Evolutionary conservation across 2,888 invertebrate species (phyloP).

Genomic region (Drosophila testacea): DNA sequence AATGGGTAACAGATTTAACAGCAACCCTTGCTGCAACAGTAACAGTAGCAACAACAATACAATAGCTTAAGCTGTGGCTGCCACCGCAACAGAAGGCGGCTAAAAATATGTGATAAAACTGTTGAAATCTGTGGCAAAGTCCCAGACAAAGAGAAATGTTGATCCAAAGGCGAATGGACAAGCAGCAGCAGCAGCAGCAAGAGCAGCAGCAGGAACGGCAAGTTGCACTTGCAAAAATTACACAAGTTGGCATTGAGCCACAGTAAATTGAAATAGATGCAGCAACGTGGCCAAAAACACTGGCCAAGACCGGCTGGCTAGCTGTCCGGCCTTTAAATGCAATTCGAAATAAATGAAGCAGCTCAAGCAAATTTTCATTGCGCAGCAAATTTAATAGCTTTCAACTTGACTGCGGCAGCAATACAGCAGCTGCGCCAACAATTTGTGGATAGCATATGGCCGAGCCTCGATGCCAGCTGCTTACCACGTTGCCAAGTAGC

Average conservation of each 20-base stretch:
- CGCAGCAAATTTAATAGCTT: conserved; percentile 65
- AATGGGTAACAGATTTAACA: conserved; percentile 68
- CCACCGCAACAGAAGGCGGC: conserved; percentile 32
- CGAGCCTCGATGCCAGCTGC: conserved; percentile 30
- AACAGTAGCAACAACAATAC: conserved; percentile 15
- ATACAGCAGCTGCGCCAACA: conserved; percentile 49
- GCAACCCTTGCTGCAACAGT: conserved; percentile 23
- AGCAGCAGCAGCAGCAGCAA: conserved; percentile 10
- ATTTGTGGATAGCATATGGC: conserved; percentile 57
- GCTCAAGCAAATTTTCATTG: conserved; percentile 60
- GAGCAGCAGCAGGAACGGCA: background rate
- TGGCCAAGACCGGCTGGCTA: conserved; percentile 25
- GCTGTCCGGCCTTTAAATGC: conserved; percentile 62
- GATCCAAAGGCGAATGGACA: conserved; percentile 53
- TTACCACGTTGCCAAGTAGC: conserved; percentile 23
- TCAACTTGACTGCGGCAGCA: conserved; percentile 60
- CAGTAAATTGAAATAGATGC: conserved; percentile 70
- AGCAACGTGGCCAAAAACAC: conserved; percentile 45
- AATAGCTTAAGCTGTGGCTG: conserved; percentile 16
- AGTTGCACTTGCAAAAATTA: conserved; percentile 38
- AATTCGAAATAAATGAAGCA: conserved; percentile 66
- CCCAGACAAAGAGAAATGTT: conserved; percentile 68
- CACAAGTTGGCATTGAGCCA: conserved; percentile 72
- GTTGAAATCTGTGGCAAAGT: conserved; percentile 57
- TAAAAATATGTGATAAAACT: conserved; percentile 50